Evolutionary conservation across 37 sponge, comb jelly and placozoan species (phyloP).

Genomic region (Cliona cf. orientalis): DNA sequence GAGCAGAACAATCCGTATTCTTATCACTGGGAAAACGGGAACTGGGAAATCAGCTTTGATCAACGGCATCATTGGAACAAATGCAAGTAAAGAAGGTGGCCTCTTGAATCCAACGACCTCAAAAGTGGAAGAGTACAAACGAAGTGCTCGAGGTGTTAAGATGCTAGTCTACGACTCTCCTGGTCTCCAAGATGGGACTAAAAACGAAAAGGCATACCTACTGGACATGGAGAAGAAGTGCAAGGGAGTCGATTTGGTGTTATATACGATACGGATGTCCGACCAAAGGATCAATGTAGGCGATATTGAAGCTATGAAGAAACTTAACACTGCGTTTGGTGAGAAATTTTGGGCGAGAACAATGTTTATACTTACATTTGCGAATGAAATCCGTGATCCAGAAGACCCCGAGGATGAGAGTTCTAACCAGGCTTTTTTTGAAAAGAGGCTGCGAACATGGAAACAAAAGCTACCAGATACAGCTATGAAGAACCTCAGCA

Average conservation of each 20-base stretch:
- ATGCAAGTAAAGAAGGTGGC: not conserved
- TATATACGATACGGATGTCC: conserved; percentile 10
- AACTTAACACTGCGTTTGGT: not conserved
- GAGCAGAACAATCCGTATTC: not conserved
- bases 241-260: not conserved
- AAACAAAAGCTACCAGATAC: too few relatives aligned
- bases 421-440: not conserved
- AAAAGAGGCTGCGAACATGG: too few relatives aligned
- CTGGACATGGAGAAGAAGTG: not conserved
- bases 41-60: conserved; percentile 14
- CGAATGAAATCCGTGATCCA: not conserved
- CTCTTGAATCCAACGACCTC: too few relatives aligned
- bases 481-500: too few relatives aligned
- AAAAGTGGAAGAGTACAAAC: not conserved
- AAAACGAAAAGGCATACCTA: not conserved
- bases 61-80: not conserved
- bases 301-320: not conserved
- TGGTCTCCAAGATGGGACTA: not conserved
- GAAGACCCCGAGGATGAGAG: not conserved
- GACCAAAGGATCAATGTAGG: not conserved
- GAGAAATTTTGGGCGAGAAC: not conserved
- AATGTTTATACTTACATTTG: conserved; percentile 19
- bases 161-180: not conserved
- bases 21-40: not conserved
- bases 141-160: not conserved